Conservation (phyloP, 1,140 invertebrate genomes). For the Drosophila tsacasi region DNA sequence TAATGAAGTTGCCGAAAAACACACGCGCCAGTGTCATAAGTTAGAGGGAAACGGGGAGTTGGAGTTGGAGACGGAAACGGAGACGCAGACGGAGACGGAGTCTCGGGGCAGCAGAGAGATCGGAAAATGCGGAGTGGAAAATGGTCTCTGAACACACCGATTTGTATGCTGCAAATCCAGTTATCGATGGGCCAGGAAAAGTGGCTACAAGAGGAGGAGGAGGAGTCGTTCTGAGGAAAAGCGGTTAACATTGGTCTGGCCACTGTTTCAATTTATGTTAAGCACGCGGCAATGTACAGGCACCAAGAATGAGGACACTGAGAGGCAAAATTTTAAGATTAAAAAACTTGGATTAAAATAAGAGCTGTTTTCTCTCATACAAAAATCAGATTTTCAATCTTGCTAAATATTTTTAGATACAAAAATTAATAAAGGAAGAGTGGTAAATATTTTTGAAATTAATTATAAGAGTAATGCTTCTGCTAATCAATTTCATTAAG, state of each 20-base stretch:
- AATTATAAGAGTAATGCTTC: too few species aligned
- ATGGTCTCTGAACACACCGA: constrained; percentile 49
- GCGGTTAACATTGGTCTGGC: constrained; percentile 38
- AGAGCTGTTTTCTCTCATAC: too few species aligned
- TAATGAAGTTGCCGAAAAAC: constrained; percentile 83
- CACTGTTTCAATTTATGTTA: constrained; percentile 79
- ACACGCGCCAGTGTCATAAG: constrained; percentile 78
- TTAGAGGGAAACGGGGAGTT: constrained; percentile 38
- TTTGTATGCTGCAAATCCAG: constrained; percentile 80
- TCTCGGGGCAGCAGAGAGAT: neutral
- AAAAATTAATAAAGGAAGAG: too few species aligned
- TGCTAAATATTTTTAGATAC: too few species aligned
- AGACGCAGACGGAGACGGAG: neutral
- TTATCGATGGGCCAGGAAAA: constrained; percentile 58
- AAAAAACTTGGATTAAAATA: neutral
- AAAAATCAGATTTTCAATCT: too few species aligned
- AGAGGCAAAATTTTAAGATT: neutral
- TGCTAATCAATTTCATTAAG: too few species aligned
- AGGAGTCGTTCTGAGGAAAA: neutral
- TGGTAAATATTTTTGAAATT: too few species aligned
- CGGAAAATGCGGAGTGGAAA: constrained; percentile 28
- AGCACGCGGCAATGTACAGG: constrained; percentile 38
- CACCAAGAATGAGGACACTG: neutral
- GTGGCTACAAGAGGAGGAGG: neutral
- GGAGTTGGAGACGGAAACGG: neutral